These are phyloP conservation scores for Melanogrammus aeglefinus DNA, from an alignment of 2,797 vertebrate species.

Conservation along the genomic window DNA sequence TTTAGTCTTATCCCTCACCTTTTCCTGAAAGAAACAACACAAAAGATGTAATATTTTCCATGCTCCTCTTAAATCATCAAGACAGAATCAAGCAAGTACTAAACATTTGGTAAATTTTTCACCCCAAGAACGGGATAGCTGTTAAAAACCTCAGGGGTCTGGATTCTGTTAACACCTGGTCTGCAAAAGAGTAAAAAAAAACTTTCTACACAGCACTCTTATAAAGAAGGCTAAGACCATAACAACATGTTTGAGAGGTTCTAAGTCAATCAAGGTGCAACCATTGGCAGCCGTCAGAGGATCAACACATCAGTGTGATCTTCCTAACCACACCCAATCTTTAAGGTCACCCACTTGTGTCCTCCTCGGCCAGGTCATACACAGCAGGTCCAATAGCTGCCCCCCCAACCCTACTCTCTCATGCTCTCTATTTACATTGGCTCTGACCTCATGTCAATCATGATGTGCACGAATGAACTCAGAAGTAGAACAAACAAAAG, in stretches of 20 bases:
- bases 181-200: not conserved
- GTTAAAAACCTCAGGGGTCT: not conserved
- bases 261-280: no score
- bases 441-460: not conserved
- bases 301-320: no score
- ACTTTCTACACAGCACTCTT: not conserved
- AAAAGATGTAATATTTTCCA: not conserved
- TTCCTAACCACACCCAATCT: no score
- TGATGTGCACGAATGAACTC: not conserved
- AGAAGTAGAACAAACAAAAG: not conserved
- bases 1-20: constrained; percentile 54
- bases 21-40: constrained; percentile 66
- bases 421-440: not conserved
- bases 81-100: not conserved
- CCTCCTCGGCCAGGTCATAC: not conserved
- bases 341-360: not conserved
- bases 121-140: not conserved
- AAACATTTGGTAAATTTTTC: not conserved
- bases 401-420: not conserved
- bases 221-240: not conserved
- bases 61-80: not conserved
- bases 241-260: not conserved
- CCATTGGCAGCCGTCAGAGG: no score
- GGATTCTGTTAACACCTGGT: not conserved
- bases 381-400: not conserved